Evolutionary conservation across 2,797 vertebrate species (phyloP).

Genomic region (Parotocinclus haroldoi): DNA sequence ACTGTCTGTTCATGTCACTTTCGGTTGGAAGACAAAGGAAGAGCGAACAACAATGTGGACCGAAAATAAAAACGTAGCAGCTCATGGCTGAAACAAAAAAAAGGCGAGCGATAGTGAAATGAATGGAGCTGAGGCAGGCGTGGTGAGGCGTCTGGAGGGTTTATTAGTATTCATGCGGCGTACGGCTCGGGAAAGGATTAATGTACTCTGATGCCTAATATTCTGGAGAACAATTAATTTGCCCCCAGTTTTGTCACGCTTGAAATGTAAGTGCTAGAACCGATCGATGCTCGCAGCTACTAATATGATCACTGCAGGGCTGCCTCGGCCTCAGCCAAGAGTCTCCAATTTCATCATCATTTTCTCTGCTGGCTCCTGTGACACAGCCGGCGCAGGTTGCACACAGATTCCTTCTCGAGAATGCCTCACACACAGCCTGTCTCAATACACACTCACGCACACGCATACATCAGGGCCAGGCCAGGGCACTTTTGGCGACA

Average conservation of each 20-base stretch:
- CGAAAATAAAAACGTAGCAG: slow-evolving; percentile 42
- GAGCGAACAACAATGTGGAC: slow-evolving; percentile 57
- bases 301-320: slow-evolving; percentile 75
- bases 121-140: slow-evolving; percentile 56
- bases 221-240: slow-evolving; percentile 99
- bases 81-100: slow-evolving; percentile 40
- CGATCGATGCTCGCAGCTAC: slow-evolving; percentile 91
- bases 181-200: slow-evolving; percentile 97
- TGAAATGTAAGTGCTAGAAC: slow-evolving; percentile 99
- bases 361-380: slow-evolving; percentile 34
- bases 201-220: slow-evolving; percentile 99
- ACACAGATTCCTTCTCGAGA: slow-evolving; percentile 31
- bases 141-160: slow-evolving; percentile 77
- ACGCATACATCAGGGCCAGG: neutral
- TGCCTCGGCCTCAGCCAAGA: slow-evolving; percentile 87
- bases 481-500: slow-evolving; percentile 2
- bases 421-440: slow-evolving; percentile 17
- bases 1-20: slow-evolving; percentile 48
- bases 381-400: slow-evolving; percentile 36
- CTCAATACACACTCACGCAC: neutral
- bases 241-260: slow-evolving; percentile 99
- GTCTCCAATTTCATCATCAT: slow-evolving; percentile 95
- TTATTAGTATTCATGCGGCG: slow-evolving; percentile 94
- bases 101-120: slow-evolving; percentile 42
- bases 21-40: slow-evolving; percentile 51